A percentile compares a stretch with the other conserved stretches of the same genome.
Evolutionary conservation across 2,888 invertebrate species (phyloP).

Genomic region (Microctonus aethiopoides): DNA sequence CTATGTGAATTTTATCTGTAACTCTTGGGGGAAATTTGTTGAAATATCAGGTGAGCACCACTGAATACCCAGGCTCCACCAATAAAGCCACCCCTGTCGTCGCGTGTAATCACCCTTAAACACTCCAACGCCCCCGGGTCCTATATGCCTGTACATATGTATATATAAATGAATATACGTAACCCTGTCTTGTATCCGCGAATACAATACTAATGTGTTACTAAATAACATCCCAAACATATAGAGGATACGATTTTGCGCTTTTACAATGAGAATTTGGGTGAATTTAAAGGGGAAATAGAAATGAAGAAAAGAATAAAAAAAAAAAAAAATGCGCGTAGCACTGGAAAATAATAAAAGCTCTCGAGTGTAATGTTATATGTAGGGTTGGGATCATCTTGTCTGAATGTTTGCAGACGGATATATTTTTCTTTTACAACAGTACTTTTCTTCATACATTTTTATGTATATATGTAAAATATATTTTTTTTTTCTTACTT

Average conservation of each 20-base stretch:
- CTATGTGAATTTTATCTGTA: background rate
- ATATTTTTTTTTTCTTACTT: background rate
- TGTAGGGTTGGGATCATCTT: conserved; percentile 19
- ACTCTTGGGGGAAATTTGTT: background rate
- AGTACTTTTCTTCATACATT: background rate
- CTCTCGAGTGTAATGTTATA: conserved; percentile 9
- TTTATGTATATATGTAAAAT: background rate
- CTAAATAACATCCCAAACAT: conserved; percentile 65
- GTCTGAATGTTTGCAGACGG: conserved; percentile 29
- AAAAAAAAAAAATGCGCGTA: conserved; percentile 16
- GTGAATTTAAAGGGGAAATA: background rate
- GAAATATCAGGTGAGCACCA: conserved; percentile 52
- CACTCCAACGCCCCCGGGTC: conserved; percentile 63
- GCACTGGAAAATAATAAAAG: conserved; percentile 33
- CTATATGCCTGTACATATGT: background rate
- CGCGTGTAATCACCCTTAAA: conserved; percentile 67
- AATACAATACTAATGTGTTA: conserved; percentile 66
- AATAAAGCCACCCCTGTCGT: conserved; percentile 66
- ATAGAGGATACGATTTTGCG: conserved; percentile 59
- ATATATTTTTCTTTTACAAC: background rate
- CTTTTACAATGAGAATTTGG: conserved; percentile 56
- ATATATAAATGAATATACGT: background rate
- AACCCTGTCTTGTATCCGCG: conserved; percentile 43
- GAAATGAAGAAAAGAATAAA: background rate
- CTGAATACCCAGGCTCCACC: conserved; percentile 53